Base-by-base conservation (phyloP, 2,888 invertebrate species). In the Noctua janthe region DNA sequence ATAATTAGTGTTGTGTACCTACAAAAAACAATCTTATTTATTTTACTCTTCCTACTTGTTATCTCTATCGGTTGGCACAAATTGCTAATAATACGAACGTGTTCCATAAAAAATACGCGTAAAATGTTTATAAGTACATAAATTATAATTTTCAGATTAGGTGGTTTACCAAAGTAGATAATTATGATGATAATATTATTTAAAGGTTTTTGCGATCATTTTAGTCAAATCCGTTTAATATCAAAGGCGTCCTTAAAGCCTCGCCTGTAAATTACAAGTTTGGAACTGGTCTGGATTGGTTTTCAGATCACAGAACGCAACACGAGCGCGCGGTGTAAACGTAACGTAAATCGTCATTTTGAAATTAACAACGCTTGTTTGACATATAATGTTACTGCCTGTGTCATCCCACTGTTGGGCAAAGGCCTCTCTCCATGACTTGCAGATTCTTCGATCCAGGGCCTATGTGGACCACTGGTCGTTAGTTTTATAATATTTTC, bases 121-220 rank as follows among this genome's bases (percentile, higher is more conserved):
- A 64, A 64, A 51, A 66, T 59, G 11, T 54, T 39, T 56, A 43
- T 54, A 56, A 13, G 47, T 39, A 80, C 7, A 8, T 59, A 54
- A 47, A 23, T 49, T 69, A 59, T 73, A 39, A 43, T 72, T 39
- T 71, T 39, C 56, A 80, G 73, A 74, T 82, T 84, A 66, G 51
- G 56, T 71, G 15, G 67, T 74, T 73, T 69, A 39, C 29, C n/a
- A 62, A 67, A 83, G 47, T 47, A 67, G 85, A 85, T 83, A 74
- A 69, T 43, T 71, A 43, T 11, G 1, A 35, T n/a, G 59, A 72
- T 81, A 69, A 81, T 62, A 43, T 74, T 75, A 47, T 56, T 54
- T 49, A 81, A 47, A 64, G 15, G 23, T 56, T 74, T 13, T 71
- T 74, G 29, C 20, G 43, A n/a, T 74, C 66, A 47, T 74, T 71